Evolutionary conservation across 30 jellyfish, hydroid and myxozoan genomes (phyloP).

Genomic region (Aurelia sp.): DNA sequence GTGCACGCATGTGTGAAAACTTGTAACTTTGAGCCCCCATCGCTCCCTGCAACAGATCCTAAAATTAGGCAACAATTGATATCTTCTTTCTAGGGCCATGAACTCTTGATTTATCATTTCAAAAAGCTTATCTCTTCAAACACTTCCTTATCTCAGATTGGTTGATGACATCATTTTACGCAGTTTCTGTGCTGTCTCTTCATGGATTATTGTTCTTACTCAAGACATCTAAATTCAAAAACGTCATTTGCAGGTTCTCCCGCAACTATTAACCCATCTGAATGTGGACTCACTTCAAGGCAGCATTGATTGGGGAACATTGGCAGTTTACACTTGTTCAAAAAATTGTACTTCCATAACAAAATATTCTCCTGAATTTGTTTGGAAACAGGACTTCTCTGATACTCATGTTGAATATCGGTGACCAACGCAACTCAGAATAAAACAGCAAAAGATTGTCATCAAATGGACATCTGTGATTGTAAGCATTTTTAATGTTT

Average conservation of each 20-base stretch:
- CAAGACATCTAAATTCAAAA: no score
- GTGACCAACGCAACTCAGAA: background rate
- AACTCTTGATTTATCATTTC: no score
- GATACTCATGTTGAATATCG: slow-evolving; percentile 19
- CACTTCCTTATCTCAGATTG: no score
- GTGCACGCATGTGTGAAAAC: no score
- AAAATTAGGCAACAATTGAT: no score
- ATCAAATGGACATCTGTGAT: background rate
- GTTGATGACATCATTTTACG: no score
- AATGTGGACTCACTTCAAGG: slow-evolving; percentile 70
- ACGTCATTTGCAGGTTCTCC: slow-evolving; percentile 67
- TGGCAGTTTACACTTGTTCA: slow-evolving; percentile 86
- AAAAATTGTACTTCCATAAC: slow-evolving; percentile 57
- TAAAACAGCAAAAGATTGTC: background rate
- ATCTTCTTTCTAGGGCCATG: no score
- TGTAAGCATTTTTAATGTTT: background rate
- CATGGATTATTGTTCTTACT: no score
- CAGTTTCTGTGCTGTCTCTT: no score
- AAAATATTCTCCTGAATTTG: slow-evolving; percentile 72
- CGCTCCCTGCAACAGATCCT: no score
- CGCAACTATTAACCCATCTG: slow-evolving; percentile 84
- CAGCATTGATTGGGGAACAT: slow-evolving; percentile 95
- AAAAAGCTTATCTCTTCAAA: no score
- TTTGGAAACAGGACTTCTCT: slow-evolving; percentile 95
- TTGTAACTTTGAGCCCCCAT: no score